A percentile compares a stretch with the other conserved stretches of the same genome.
Conservation (phyloP, 2,797 vertebrate species). For the Hypotaenidia philippensis region DNA sequence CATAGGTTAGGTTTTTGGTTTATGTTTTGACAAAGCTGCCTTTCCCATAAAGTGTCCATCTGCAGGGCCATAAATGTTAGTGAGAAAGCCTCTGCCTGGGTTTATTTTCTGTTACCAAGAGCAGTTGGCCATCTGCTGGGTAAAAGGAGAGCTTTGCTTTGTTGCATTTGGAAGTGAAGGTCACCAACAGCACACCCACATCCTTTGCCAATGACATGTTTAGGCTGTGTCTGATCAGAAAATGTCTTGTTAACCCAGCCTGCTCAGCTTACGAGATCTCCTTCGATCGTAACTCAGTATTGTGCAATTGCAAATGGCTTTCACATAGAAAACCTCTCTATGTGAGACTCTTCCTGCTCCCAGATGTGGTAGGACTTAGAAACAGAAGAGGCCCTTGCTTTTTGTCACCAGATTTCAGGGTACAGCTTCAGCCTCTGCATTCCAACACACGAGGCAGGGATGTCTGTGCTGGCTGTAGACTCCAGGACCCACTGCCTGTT, state of each 20-base stretch:
- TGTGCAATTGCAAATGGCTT: background rate
- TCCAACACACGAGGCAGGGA: background rate
- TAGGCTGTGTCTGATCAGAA: background rate
- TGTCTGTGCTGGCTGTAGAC: background rate
- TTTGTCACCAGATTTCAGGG: background rate
- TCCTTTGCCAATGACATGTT: background rate
- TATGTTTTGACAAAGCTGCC: constrained; percentile 14
- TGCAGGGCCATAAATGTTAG: constrained; percentile 33
- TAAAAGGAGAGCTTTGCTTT: constrained; percentile 12
- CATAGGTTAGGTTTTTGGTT: background rate
- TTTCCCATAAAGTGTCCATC: constrained; percentile 23
- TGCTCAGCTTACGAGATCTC: background rate
- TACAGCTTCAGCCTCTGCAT: background rate
- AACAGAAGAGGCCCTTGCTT: background rate
- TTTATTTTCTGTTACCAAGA: constrained; percentile 56
- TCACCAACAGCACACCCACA: background rate
- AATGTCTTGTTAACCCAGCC: background rate
- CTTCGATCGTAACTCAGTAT: background rate
- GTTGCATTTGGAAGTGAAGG: constrained; percentile 22
- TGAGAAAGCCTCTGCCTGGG: constrained; percentile 1
- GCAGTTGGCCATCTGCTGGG: constrained; percentile 22
- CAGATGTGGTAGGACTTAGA: background rate
- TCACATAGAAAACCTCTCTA: background rate
- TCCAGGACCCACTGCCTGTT: background rate
- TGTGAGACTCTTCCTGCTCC: background rate